Evolutionary conservation across 2,797 vertebrate genomes (phyloP).

Genomic region (Salarias fasciatus): DNA sequence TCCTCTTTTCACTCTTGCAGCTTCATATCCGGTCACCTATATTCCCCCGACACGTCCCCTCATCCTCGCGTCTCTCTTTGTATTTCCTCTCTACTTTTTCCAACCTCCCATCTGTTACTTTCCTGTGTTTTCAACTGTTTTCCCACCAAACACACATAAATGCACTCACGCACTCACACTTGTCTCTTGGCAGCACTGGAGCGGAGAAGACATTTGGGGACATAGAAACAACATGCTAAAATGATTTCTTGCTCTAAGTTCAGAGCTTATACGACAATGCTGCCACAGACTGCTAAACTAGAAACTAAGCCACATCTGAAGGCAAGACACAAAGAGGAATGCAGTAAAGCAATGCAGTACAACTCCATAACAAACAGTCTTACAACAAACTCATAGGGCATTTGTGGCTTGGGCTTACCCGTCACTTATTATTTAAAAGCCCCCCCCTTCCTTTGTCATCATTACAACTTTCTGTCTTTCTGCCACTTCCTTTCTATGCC

Average conservation of each 20-base stretch:
- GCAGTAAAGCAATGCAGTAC: constrained; percentile 47
- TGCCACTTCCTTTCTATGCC: constrained; percentile 42
- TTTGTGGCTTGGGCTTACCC: constrained; percentile 57
- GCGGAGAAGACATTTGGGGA: constrained; percentile 28
- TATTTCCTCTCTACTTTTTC: no score
- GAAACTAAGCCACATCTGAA: constrained; percentile 66
- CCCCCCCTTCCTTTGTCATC: constrained; percentile 42
- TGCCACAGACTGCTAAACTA: constrained; percentile 63
- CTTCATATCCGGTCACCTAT: constrained; percentile 14
- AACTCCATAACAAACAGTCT: constrained; percentile 59
- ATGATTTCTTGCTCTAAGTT: constrained; percentile 47
- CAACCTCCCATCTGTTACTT: not conserved
- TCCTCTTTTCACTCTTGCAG: not conserved
- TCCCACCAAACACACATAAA: constrained; percentile 7
- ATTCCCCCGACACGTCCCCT: not conserved
- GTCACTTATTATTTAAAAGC: constrained; percentile 68
- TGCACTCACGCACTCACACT: constrained; percentile 3
- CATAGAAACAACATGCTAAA: constrained; percentile 24
- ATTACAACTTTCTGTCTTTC: constrained; percentile 40
- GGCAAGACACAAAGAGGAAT: constrained; percentile 49
- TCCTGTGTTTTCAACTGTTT: constrained; percentile 15
- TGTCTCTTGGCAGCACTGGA: constrained; percentile 15
- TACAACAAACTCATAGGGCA: constrained; percentile 60
- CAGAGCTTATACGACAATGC: constrained; percentile 34
- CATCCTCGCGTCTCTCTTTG: not conserved